These are phyloP conservation scores for Lophotis ruficrista DNA, from an alignment of 2,113 vertebrate species.

Conservation along the genomic window DNA sequence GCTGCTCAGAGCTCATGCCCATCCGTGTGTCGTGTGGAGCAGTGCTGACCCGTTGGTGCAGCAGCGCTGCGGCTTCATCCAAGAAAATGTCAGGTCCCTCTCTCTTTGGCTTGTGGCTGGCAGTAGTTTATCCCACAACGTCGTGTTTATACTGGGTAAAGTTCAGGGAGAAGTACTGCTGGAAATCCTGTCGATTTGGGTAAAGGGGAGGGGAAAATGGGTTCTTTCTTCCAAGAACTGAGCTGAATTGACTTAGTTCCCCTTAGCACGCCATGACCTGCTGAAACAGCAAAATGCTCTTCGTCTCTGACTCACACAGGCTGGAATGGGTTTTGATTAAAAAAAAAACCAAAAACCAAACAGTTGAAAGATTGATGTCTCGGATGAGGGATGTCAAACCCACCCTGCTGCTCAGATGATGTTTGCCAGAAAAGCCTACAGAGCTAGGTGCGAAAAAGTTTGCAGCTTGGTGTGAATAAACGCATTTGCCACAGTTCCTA, in stretches of 20 bases:
- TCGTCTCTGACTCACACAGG: background rate
- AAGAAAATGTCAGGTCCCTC: constrained; percentile 12
- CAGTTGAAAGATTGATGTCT: background rate
- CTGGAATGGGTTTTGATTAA: background rate
- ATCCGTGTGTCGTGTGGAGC: background rate
- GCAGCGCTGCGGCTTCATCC: background rate
- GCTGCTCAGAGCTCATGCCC: background rate
- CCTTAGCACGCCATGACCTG: background rate
- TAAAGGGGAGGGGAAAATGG: background rate
- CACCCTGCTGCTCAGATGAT: background rate
- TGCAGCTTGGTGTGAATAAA: constrained; percentile 12
- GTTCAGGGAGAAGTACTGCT: constrained; percentile 51
- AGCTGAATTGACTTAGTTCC: background rate
- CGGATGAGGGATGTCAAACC: background rate
- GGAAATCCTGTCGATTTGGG: background rate
- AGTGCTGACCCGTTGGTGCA: background rate
- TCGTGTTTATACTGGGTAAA: constrained; percentile 28
- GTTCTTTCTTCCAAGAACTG: background rate
- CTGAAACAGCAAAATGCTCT: constrained; percentile 46
- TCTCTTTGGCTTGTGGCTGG: constrained; percentile 25
- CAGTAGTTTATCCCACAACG: background rate
- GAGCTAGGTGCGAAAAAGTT: background rate
- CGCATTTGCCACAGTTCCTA: background rate
- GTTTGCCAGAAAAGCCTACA: constrained; percentile 30
- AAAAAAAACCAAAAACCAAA: background rate